These are phyloP conservation scores for Sarcoramphus papa DNA, from an alignment of 2,797 vertebrate genomes.

Conservation along the genomic window DNA sequence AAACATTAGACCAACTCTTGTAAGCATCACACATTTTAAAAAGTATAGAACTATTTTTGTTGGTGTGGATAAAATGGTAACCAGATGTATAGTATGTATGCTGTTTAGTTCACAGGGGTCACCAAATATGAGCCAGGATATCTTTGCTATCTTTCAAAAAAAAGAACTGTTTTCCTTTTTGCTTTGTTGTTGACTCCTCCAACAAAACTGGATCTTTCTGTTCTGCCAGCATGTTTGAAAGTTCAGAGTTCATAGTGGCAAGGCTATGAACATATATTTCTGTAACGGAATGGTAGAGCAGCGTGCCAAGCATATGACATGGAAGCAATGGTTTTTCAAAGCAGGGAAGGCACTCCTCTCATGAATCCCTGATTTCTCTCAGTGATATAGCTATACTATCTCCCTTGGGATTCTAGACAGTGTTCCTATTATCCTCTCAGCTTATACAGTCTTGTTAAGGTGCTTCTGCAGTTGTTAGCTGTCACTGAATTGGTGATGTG, in stretches of 20 bases:
- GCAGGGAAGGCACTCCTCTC: neutral
- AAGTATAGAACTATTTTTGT: neutral
- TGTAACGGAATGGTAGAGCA: neutral
- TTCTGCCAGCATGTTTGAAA: neutral
- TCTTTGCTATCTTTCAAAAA: neutral
- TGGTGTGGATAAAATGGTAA: neutral
- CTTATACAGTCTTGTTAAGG: neutral
- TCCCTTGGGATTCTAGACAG: neutral
- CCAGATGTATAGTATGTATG: neutral
- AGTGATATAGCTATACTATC: neutral
- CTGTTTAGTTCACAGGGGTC: neutral
- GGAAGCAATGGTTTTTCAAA: neutral
- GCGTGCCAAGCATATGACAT: neutral
- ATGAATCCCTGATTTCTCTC: neutral
- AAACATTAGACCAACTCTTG: neutral
- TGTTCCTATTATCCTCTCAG: neutral
- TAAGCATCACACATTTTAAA: neutral
- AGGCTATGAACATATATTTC: neutral
- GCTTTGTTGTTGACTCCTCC: neutral
- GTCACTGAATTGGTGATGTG: neutral
- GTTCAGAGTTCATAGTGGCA: neutral
- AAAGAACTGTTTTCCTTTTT: neutral
- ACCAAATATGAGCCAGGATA: neutral
- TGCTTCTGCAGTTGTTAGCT: neutral
- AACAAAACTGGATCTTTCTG: neutral